These are phyloP conservation scores for Anthopleura sola DNA, from an alignment of 64 coral and sea anemone species.

Conservation along the genomic window DNA sequence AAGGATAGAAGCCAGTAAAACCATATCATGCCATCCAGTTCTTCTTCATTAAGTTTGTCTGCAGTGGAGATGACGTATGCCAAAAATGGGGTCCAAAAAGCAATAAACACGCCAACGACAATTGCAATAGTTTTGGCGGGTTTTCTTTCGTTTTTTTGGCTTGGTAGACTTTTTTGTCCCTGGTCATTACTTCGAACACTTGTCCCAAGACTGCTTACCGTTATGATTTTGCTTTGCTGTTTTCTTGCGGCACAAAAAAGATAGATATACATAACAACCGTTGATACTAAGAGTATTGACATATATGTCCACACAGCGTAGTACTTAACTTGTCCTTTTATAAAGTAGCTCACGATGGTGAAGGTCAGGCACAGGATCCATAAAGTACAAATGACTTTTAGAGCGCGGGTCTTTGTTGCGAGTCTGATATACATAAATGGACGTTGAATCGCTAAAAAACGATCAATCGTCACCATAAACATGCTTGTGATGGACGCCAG, in stretches of 20 bases:
- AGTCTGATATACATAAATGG: slow-evolving; percentile 37
- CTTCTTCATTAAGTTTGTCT: background rate
- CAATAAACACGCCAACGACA: slow-evolving; percentile 37
- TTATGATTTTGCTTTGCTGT: background rate
- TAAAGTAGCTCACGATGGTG: background rate
- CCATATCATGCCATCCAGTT: background rate
- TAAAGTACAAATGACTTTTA: slow-evolving; percentile 4
- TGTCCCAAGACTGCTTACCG: background rate
- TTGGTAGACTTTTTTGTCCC: background rate
- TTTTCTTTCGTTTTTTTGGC: slow-evolving; percentile 27
- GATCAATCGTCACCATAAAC: slow-evolving; percentile 51
- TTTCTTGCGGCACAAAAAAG: slow-evolving; percentile 31
- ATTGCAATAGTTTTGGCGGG: slow-evolving; percentile 51
- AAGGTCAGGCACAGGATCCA: slow-evolving; percentile 14
- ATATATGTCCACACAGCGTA: slow-evolving; percentile 9
- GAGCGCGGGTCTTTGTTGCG: slow-evolving; percentile 15
- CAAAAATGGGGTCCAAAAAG: slow-evolving; percentile 33
- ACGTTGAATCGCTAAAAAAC: slow-evolving; percentile 34
- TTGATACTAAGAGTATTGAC: background rate
- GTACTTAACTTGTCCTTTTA: background rate
- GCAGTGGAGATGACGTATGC: background rate
- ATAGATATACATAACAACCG: slow-evolving; percentile 34
- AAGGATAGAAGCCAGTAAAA: slow-evolving; percentile 25
- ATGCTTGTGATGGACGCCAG: slow-evolving; percentile 49
- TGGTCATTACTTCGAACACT: background rate